Conservation (phyloP, 2,113 vertebrate genomes). For the Aptenodytes patagonicus region DNA sequence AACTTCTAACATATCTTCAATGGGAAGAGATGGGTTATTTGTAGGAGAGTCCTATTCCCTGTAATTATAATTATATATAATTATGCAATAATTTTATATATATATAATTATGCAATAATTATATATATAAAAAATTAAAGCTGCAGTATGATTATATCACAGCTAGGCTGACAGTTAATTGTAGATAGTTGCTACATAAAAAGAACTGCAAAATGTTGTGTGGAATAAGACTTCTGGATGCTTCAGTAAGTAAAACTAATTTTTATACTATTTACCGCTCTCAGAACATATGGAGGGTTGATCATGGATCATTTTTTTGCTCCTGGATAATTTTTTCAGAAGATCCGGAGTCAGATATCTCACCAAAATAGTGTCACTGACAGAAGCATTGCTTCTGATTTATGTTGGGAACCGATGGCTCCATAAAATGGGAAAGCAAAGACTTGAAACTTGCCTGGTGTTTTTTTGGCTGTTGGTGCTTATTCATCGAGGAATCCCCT, state of each 20-base stretch:
- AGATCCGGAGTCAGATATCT: background rate
- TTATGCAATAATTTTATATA: background rate
- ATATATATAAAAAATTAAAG: background rate
- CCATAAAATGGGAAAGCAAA: background rate
- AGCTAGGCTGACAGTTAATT: background rate
- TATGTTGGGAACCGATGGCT: background rate
- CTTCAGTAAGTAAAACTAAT: background rate
- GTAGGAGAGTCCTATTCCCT: background rate
- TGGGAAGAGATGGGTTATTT: background rate
- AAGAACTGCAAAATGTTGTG: background rate
- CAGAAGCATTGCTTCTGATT: background rate
- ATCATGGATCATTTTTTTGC: background rate
- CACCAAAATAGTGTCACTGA: background rate
- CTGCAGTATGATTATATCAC: background rate
- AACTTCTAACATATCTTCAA: rapidly evolving
- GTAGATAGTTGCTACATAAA: background rate
- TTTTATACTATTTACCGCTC: background rate
- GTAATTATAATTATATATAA: background rate
- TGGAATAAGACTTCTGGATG: background rate
- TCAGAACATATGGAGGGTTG: rapidly evolving
- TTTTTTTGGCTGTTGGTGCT: background rate
- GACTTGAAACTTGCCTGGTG: background rate
- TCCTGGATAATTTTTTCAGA: background rate
- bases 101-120: background rate
- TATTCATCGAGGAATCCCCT: background rate